Conservation (phyloP, 2,888 invertebrate species). For the Minunthozetes semirufus region DNA sequence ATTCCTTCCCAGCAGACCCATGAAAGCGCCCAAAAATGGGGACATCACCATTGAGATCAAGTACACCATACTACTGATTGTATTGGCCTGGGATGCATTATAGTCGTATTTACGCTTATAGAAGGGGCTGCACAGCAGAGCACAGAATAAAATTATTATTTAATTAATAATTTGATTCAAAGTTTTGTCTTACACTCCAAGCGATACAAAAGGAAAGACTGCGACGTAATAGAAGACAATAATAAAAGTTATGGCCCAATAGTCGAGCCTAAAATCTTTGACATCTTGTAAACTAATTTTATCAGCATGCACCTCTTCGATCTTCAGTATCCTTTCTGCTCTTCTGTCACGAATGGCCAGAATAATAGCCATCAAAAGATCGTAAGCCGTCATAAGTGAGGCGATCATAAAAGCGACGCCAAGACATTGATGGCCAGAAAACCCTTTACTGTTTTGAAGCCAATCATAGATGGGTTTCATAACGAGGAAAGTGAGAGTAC, state of each 20-base stretch:
- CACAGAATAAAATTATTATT: too few relatives aligned
- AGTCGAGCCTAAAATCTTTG: constrained; percentile 67
- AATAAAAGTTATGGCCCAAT: constrained; percentile 82
- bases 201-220: constrained; percentile 89
- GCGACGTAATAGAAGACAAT: constrained; percentile 92
- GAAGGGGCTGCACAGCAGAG: too few relatives aligned
- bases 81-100: constrained; percentile 66
- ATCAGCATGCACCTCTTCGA: constrained; percentile 45
- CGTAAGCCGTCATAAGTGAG: constrained; percentile 70
- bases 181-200: constrained; percentile 73
- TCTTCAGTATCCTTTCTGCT: constrained; percentile 58
- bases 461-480: constrained; percentile 83
- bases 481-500: constrained; percentile 44
- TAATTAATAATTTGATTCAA: too few relatives aligned
- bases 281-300: constrained; percentile 66
- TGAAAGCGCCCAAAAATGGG: constrained; percentile 75
- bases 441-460: constrained; percentile 55
- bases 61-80: constrained; percentile 68
- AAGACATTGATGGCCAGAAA: constrained; percentile 56
- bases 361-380: constrained; percentile 69
- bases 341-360: constrained; percentile 77
- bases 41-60: constrained; percentile 74
- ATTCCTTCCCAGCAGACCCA: constrained; percentile 83
- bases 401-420: constrained; percentile 74
- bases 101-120: constrained; percentile 75